Conservation (phyloP, 2,797 vertebrate genomes). For the Melanotaenia maccullochi region DNA sequence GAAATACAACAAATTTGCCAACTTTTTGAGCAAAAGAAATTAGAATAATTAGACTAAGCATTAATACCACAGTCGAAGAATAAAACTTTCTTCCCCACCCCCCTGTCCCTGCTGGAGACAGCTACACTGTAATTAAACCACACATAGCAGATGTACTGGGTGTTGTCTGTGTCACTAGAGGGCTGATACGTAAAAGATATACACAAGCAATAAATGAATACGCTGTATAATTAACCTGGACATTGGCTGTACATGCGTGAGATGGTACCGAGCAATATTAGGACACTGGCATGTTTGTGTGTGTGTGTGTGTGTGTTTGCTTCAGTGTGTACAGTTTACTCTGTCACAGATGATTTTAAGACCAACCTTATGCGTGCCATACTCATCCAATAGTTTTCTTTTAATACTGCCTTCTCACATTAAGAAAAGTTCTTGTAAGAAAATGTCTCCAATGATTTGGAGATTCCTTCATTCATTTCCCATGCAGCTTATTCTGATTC, state of each 20-base stretch:
- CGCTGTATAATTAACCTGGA: constrained; percentile 80
- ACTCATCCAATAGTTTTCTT: too few species aligned
- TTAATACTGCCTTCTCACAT: too few species aligned
- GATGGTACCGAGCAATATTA: constrained; percentile 8
- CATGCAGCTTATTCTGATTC: too few species aligned
- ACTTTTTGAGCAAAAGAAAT: not conserved
- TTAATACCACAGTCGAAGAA: too few species aligned
- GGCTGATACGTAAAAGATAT: constrained; percentile 80
- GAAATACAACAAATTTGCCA: too few species aligned
- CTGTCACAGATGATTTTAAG: not conserved
- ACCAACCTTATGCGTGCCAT: not conserved
- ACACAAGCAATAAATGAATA: constrained; percentile 83
- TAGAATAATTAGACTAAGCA: too few species aligned
- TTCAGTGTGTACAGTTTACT: not conserved
- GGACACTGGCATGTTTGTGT: not conserved
- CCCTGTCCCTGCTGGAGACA: not conserved
- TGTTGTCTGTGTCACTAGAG: constrained; percentile 54
- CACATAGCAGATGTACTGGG: not conserved
- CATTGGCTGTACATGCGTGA: constrained; percentile 68
- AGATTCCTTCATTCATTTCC: too few species aligned
- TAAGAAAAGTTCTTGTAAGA: too few species aligned
- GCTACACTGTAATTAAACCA: constrained; percentile 27
- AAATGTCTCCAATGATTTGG: not conserved
- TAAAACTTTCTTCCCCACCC: not conserved
- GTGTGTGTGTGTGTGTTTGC: not conserved